phyloP scores from a whole-genome alignment of 2,888 invertebrate species.

The Nomada flava region DNA sequence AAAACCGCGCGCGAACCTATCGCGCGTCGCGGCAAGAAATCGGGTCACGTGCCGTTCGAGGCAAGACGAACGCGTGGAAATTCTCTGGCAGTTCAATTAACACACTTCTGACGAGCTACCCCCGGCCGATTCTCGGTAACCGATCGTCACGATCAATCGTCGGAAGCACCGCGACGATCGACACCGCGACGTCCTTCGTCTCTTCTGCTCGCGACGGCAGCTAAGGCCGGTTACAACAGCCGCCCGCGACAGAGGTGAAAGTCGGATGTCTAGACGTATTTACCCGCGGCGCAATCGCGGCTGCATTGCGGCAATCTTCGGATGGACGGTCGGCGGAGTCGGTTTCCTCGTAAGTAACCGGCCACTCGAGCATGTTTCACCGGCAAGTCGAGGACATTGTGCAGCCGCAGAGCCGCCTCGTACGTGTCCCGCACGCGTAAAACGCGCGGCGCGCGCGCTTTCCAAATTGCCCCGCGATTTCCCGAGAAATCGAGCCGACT shows the following conservation, averaged over 20 bases:
- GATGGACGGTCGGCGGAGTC: conserved; percentile 54
- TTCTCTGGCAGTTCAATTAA: no score
- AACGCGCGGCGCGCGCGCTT: conserved; percentile 47
- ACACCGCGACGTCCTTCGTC: conserved; percentile 42
- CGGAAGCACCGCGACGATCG: not conserved
- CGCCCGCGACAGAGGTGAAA: conserved; percentile 53
- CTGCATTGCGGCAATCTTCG: conserved; percentile 64
- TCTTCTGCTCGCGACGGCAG: conserved; percentile 22
- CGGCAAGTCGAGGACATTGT: conserved; percentile 51
- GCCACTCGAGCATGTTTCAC: conserved; percentile 61
- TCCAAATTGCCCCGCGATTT: conserved; percentile 50
- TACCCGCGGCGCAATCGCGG: conserved; percentile 62
- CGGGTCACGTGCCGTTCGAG: not conserved
- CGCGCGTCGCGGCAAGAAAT: no score
- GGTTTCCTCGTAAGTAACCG: conserved; percentile 57
- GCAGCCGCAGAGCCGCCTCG: conserved; percentile 43
- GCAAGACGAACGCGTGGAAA: no score
- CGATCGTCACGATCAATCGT: not conserved
- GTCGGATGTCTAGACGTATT: conserved; percentile 64
- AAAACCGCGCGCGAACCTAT: not conserved
- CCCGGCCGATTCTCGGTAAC: no score
- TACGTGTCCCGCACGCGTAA: conserved; percentile 64
- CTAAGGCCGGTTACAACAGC: conserved; percentile 54
- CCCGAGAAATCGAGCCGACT: conserved; percentile 24
- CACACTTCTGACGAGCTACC: no score